Percentiles rank a stretch among this genome's conserved stretches.
Conservation (phyloP, 30 jellyfish, hydroid and myxozoan species). For the Nemopilema nomurai region DNA sequence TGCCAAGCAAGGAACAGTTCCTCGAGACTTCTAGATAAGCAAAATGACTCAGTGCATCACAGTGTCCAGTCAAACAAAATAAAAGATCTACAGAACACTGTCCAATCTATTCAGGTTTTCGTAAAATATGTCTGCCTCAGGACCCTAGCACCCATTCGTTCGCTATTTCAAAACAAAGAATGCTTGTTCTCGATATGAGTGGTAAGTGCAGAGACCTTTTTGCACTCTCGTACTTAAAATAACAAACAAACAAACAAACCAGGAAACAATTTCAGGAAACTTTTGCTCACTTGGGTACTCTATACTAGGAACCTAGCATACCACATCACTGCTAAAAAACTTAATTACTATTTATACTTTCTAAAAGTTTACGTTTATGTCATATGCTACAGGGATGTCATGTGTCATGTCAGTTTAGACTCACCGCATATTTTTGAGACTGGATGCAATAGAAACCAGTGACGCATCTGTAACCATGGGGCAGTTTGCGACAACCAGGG, state of each 20-base stretch:
- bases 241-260: no score
- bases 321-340: no score
- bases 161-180: no score
- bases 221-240: no score
- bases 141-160: no score
- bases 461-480: constrained; percentile 87
- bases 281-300: no score
- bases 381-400: not conserved
- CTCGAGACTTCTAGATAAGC: not conserved
- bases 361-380: not conserved
- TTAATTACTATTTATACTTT: no score
- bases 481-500: constrained; percentile 90
- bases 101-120: not conserved
- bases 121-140: no score
- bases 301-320: no score
- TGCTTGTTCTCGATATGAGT: no score
- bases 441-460: constrained; percentile 64
- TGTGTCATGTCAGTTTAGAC: not conserved
- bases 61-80: not conserved
- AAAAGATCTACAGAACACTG: not conserved
- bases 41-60: not conserved
- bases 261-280: no score
- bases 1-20: not conserved
- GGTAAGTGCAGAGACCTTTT: no score
- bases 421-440: constrained; percentile 55